Conservation (phyloP, 2,888 invertebrate genomes). For the Drosophila atroscutellata region DNA sequence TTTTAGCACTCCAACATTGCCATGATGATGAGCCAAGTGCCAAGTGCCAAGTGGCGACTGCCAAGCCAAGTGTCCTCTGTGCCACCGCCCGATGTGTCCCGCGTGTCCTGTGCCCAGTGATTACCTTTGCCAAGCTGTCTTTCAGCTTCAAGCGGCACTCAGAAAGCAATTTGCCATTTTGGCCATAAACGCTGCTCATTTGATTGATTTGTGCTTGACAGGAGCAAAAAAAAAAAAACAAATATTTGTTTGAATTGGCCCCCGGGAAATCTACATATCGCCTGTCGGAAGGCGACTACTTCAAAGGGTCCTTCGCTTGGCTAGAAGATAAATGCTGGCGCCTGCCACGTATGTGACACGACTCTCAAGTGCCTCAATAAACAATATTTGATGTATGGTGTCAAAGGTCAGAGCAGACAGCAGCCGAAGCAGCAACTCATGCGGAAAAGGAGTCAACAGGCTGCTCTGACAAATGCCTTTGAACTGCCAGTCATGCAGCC, state of each 20-base stretch:
- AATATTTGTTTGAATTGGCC: slow-evolving; percentile 20
- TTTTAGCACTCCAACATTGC: slow-evolving; percentile 68
- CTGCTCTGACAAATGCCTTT: not conserved
- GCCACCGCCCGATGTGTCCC: not conserved
- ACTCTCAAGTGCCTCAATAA: slow-evolving; percentile 52
- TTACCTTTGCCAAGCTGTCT: slow-evolving; percentile 44
- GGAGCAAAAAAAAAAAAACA: not conserved
- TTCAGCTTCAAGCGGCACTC: slow-evolving; percentile 53
- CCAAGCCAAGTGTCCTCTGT: slow-evolving; percentile 16
- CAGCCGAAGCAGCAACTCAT: not conserved
- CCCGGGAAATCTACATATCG: slow-evolving; percentile 49
- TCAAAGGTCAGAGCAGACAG: slow-evolving; percentile 31
- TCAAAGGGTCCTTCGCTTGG: slow-evolving; percentile 21
- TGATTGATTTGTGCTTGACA: slow-evolving; percentile 69
- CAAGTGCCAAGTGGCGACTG: slow-evolving; percentile 43
- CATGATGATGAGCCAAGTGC: slow-evolving; percentile 68
- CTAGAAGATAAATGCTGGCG: slow-evolving; percentile 51
- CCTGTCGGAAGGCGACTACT: not conserved
- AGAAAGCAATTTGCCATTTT: slow-evolving; percentile 75
- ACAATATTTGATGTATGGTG: slow-evolving; percentile 41
- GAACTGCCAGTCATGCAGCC: not conserved
- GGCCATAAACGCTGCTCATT: slow-evolving; percentile 72
- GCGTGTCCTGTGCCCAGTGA: slow-evolving; percentile 20
- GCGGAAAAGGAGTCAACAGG: not conserved
- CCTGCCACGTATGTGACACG: slow-evolving; percentile 21